Base-by-base conservation (phyloP, 2,797 vertebrate species). In the Cossypha caffra region DNA sequence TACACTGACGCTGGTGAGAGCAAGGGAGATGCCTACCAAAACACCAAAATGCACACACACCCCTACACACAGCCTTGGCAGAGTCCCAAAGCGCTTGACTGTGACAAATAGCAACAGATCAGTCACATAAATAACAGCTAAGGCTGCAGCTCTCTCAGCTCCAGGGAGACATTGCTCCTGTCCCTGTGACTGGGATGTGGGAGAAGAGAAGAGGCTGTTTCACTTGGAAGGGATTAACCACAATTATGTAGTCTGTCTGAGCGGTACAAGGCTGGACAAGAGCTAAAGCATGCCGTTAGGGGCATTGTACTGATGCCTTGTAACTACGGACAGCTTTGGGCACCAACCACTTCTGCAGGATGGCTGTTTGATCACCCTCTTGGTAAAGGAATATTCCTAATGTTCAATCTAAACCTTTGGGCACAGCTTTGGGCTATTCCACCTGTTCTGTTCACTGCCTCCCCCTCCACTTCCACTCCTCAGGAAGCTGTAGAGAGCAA, bases 381-480 rank as follows among this genome's bases (percentile, higher is more conserved):
- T 1, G 0, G 31, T 29, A 47, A 73, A 63, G 13, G 63, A 89
- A 54, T 16, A 7, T 15, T 80, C 50, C 31, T 64, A 42, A 47
- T 13, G 5, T 52, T n/a, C 19, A 19, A 16, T 7, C 7, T 58
- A 29, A 86, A 35, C 13, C 8, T 76, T 17, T 13, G 15, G 13
- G 10, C 3, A 7, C 33, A 51, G 8, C 20, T 88, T 55, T 43
- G 31, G 33, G 33, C 7, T 8, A 20, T 73, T 73, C 17, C n/a
- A 37, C 4, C 0, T 1, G 0, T 33, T 48, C n/a, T 64, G 4
- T 9, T 50, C 51, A 52, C 19, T 43, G 28, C 7, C 14, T 48
- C 8, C 10, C 23, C 55, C 18, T 55, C 5, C 9, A 8, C 5
- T 2, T 73, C 5, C 5, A 1, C 11, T 50, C 29, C 16, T 62